Conservation (phyloP, 2,113 vertebrate species). For the Megalops atlanticus region DNA sequence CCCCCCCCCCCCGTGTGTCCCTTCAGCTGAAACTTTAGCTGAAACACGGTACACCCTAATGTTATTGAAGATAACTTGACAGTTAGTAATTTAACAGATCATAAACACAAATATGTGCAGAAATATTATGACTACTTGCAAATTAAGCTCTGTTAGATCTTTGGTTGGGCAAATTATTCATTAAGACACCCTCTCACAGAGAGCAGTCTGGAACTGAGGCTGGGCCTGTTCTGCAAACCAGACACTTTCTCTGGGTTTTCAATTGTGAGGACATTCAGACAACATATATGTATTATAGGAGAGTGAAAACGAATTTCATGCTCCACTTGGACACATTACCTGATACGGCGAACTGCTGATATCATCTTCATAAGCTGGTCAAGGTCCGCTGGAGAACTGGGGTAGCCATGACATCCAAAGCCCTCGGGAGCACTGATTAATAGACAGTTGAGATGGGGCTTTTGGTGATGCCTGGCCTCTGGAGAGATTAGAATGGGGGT, state of each 20-base stretch:
- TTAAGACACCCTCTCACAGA: background rate
- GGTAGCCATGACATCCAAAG: background rate
- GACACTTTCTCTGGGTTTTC: background rate
- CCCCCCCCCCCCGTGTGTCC: background rate
- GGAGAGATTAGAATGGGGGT: background rate
- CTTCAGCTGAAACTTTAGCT: background rate
- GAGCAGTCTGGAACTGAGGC: background rate
- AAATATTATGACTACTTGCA: background rate
- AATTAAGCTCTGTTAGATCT: background rate
- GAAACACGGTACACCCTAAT: background rate
- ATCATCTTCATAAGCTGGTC: background rate
- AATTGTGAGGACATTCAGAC: background rate
- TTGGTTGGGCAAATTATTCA: background rate
- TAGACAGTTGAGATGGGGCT: background rate
- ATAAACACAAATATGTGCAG: background rate
- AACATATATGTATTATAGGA: too few species aligned
- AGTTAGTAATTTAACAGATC: too few species aligned
- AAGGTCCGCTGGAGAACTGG: background rate
- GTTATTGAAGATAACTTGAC: too few species aligned
- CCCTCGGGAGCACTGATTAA: background rate
- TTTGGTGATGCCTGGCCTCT: background rate
- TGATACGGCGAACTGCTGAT: background rate
- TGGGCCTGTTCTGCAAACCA: too few species aligned
- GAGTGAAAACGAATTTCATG: too few species aligned
- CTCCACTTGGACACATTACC: too few species aligned